Conservation (phyloP, 2,888 invertebrate species). For the Unio pictorum region DNA sequence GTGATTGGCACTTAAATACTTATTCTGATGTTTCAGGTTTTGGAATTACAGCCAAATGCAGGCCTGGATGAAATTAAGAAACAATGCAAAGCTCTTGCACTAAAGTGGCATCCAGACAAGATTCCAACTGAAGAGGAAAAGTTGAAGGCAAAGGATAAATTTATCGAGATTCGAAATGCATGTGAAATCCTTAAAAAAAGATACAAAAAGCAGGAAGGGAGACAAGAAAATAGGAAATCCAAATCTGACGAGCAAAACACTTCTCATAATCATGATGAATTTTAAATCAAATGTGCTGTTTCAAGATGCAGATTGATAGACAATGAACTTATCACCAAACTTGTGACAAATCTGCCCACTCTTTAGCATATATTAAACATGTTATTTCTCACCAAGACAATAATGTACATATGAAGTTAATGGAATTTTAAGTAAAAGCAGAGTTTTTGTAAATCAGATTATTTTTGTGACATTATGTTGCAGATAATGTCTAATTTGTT, state of each 20-base stretch:
- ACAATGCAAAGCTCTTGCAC: slow-evolving; percentile 85
- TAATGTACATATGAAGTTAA: too few relatives aligned
- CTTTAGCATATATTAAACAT: too few relatives aligned
- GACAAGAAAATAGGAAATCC: background rate
- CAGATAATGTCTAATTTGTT: too few relatives aligned
- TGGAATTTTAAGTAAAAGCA: too few relatives aligned
- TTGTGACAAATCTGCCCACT: too few relatives aligned
- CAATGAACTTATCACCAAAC: too few relatives aligned
- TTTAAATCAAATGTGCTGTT: too few relatives aligned
- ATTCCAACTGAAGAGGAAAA: slow-evolving; percentile 83
- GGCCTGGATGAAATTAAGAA: slow-evolving; percentile 89
- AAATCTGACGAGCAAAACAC: background rate
- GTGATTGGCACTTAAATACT: background rate
- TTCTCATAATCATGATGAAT: background rate
- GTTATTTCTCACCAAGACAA: too few relatives aligned
- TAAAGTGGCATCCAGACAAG: slow-evolving; percentile 93
- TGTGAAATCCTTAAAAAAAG: slow-evolving; percentile 81
- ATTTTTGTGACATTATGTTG: too few relatives aligned
- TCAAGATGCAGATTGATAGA: too few relatives aligned
- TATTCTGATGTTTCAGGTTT: slow-evolving; percentile 74
- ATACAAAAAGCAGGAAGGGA: slow-evolving; percentile 27
- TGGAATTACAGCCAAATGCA: slow-evolving; percentile 83
- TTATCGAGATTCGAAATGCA: slow-evolving; percentile 94
- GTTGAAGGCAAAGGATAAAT: slow-evolving; percentile 84
- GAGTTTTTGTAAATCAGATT: too few relatives aligned